phyloP scores from a whole-genome alignment of 2,888 invertebrate genomes.

The Aphelenchoides bicaudatus region DNA sequence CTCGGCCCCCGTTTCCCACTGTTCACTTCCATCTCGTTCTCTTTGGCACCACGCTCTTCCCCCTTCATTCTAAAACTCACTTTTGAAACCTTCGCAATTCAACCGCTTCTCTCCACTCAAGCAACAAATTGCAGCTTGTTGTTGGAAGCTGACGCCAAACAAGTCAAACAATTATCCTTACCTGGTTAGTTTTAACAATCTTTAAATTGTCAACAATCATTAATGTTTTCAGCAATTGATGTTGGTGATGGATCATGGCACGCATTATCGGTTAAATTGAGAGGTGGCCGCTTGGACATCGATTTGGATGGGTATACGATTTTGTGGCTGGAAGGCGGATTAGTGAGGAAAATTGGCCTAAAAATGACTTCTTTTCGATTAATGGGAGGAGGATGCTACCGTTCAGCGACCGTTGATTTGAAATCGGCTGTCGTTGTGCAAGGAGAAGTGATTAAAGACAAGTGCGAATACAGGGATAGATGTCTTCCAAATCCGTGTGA shows the following conservation, averaged over 20 bases:
- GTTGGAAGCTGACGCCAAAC: slow-evolving; percentile 44
- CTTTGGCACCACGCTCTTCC: too few species aligned
- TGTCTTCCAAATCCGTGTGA: slow-evolving; percentile 54
- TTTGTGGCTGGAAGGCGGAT: slow-evolving; percentile 53
- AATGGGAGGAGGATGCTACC: slow-evolving; percentile 50
- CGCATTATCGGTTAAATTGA: slow-evolving; percentile 48
- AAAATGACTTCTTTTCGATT: slow-evolving; percentile 45
- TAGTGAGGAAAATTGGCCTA: slow-evolving; percentile 37
- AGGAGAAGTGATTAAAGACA: slow-evolving; percentile 41
- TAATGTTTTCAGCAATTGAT: slow-evolving; percentile 31
- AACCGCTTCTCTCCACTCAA: too few species aligned
- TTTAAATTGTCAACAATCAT: neutral
- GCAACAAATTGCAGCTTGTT: too few species aligned
- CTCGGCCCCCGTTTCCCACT: too few species aligned
- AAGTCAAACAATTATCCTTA: slow-evolving; percentile 46
- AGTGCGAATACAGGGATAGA: slow-evolving; percentile 41
- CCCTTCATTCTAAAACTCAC: too few species aligned
- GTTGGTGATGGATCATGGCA: slow-evolving; percentile 54
- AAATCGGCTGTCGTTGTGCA: slow-evolving; percentile 34
- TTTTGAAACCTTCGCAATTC: too few species aligned
- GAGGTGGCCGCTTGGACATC: slow-evolving; percentile 54
- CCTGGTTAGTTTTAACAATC: slow-evolving; percentile 39
- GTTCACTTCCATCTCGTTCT: too few species aligned
- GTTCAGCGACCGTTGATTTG: slow-evolving; percentile 52
- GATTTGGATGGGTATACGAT: slow-evolving; percentile 52